phyloP scores from a whole-genome alignment of 1,140 invertebrate genomes.

The Diorhabda carinulata region DNA sequence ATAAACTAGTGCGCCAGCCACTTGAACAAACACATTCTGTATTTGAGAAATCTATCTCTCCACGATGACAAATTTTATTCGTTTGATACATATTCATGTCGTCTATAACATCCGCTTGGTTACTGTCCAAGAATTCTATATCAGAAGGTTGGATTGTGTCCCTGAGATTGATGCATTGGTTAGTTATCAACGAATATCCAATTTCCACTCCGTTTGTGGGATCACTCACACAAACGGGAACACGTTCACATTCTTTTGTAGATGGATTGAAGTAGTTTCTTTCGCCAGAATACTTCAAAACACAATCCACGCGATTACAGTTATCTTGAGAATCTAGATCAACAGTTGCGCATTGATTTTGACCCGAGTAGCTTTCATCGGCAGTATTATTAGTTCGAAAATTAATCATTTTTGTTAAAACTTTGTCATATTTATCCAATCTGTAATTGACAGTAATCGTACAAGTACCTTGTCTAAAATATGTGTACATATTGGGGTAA shows the following conservation, averaged over 20 bases:
- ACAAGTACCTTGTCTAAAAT: conserved; percentile 24
- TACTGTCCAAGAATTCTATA: conserved; percentile 21
- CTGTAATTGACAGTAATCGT: conserved; percentile 21
- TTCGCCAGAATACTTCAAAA: conserved; percentile 29
- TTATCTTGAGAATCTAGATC: conserved; percentile 25
- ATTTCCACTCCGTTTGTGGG: conserved; percentile 9
- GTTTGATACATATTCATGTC: conserved; percentile 1
- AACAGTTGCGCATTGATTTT: conserved; percentile 21
- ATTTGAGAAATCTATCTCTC: conserved; percentile 17
- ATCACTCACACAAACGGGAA: conserved; percentile 20
- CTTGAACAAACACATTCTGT: conserved; percentile 24
- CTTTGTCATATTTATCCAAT: conserved; percentile 20
- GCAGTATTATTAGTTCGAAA: conserved; percentile 23
- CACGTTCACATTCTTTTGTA: conserved; percentile 23
- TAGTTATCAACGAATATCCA: conserved; percentile 25
- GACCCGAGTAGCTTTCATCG: conserved; percentile 4
- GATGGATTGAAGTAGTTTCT: conserved; percentile 26
- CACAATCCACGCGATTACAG: conserved; percentile 30
- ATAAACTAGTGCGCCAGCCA: conserved; percentile 22
- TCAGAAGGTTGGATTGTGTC: conserved; percentile 17
- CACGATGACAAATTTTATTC: conserved; percentile 29
- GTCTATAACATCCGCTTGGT: conserved; percentile 1
- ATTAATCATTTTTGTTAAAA: conserved; percentile 18
- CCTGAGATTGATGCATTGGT: conserved; percentile 27
- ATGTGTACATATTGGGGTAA: conserved; percentile 29